Evolutionary conservation across 1,140 invertebrate species (phyloP), one percentile per base, ranked within the genome.

Genomic region (Neelides sp.): DNA sequence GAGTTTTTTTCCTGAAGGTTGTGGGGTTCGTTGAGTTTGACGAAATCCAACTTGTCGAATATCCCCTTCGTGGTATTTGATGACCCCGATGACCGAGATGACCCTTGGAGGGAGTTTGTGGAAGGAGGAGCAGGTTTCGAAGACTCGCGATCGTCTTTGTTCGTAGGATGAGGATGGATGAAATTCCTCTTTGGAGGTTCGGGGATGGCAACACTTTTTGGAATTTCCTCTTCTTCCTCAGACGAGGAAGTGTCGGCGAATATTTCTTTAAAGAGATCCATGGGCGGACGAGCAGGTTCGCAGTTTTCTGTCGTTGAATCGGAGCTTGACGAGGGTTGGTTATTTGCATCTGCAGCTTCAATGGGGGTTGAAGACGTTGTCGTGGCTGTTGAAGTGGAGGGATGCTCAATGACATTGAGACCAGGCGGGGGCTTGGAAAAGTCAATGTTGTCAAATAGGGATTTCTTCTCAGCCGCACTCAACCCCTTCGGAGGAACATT

Each of bases 241-340:
- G 59, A 61, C 3, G 34, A 28, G 4, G 57, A 59, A 20, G 47
- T 50, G 30, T 61, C 52, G 3, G 52, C 55, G 41, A 61, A 61
- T 44, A 61, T 61, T 50, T 61, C 55, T 46, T 57, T 61, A 32
- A 61, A 61, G 12, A 61, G 37, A 44, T 61, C 59, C 24, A 55
- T 32, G 0, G 55, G 47, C 7, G 59, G 49, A 50, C 53, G 57
- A 3, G 30, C 17, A 5, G 22, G 13, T 26, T 19, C 35, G 8
- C 4, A 12, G 23, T 27, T 35, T 48, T 48, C 52, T 23, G 3
- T 28, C 17, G 26, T 15, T 43, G 20, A 20, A 13, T 17, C 32
- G 4, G 8, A 7, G 17, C 8, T 26, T 28, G 5, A 28, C 7
- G 20, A 7, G 7, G n/a, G 19, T 15, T 13, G 32, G 28, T 44